Evolutionary conservation across 2,888 invertebrate species (phyloP), one percentile per base, ranked within the genome.

Genomic region (Drosophila longiperda): DNA sequence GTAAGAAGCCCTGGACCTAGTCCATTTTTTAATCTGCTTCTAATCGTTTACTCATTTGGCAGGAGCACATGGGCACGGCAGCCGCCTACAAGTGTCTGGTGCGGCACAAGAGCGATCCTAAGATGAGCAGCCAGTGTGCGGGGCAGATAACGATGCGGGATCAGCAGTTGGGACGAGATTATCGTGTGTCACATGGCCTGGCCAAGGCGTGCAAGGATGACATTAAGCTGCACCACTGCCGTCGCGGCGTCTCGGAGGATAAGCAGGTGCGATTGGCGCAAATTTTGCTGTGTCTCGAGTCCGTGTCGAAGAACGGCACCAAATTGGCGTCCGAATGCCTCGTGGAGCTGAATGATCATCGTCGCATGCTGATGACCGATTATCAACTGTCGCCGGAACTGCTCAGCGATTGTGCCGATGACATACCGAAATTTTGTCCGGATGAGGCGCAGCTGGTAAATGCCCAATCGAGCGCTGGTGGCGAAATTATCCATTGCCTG

Each of bases 331-430:
- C 95, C 0, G 96, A 97, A 83, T 99, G 99, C 91, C 95, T 96
- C 61, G 95, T 95, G 26, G 99, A 99, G 94, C 97, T 99, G 95
- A 95, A 96, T 76, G 97, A 98, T 89, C 98, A 99, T 92, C 95
- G 99, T 26, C 96, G 96, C 92, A 96, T 97, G 93, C 94, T 99
- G 20, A 96, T 99, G 96, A 97, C 97, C 90, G 99, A 99, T 93
- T 99, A 97, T 92, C 95, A 97, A 83, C 94, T 99, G 23, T 98
- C 98, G 12, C 99, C 99, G 7, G 98, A 99, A 93, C 95, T 99
- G 72, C 96, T 99, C 73, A 95, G 96, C 82, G 92, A 96, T 61
- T 99, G 99, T 94, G 95, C 97, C 26, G 95, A 95, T 83, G 99
- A 99, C 91, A 98, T 99, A 81, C 94, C 95, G 23, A 94, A 94